A percentile compares a stretch with the other conserved stretches of the same genome.
These are phyloP conservation scores for Otolemur garnettii DNA, from an alignment of 2,113 vertebrate species.

Conservation along the genomic window DNA sequence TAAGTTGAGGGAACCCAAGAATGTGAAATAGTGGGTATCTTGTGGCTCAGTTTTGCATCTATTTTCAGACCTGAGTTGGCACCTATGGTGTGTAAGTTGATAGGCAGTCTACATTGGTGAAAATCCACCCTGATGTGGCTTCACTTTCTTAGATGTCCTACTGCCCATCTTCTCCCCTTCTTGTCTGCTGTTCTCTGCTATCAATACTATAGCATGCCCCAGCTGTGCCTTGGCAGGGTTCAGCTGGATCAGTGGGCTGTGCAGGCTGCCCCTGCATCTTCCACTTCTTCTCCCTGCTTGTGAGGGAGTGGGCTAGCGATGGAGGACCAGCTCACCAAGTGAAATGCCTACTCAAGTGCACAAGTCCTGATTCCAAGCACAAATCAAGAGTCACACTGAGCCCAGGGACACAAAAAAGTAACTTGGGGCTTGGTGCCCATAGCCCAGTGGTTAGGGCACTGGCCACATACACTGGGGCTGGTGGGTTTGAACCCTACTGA, in stretches of 20 bases:
- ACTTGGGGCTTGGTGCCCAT: background rate
- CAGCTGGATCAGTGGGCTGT: background rate
- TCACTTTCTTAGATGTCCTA: background rate
- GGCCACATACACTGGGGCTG: too few species aligned
- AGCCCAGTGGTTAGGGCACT: too few species aligned
- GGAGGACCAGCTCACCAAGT: background rate
- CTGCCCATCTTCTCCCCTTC: rapidly evolving
- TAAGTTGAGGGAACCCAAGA: background rate
- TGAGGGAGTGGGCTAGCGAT: background rate
- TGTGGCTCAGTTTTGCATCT: background rate
- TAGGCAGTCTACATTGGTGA: rapidly evolving
- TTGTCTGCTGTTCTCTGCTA: background rate
- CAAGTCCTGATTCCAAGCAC: background rate
- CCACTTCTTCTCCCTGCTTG: background rate
- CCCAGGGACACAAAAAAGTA: too few species aligned
- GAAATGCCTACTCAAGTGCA: background rate
- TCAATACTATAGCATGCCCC: background rate
- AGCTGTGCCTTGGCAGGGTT: too few species aligned
- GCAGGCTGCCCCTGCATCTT: background rate
- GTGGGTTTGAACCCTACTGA: too few species aligned
- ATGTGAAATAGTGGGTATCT: rapidly evolving
- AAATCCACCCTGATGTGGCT: too few species aligned
- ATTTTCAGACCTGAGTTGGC: background rate
- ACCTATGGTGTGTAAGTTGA: background rate
- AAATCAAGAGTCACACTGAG: background rate